phyloP scores from a whole-genome alignment of 2,113 vertebrate species.

The Clarias magur region DNA sequence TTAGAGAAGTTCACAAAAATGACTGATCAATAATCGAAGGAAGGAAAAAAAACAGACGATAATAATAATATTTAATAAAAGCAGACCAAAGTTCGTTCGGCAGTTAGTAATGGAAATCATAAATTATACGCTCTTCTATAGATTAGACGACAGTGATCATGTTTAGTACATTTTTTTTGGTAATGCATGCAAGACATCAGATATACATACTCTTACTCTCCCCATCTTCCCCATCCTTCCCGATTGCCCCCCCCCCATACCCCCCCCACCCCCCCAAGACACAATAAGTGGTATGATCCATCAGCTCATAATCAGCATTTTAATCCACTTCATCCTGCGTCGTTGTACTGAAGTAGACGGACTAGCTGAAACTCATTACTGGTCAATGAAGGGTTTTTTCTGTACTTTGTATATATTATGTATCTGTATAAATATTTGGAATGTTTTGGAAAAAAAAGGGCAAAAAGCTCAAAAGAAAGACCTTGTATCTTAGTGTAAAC shows the following conservation, averaged over 20 bases:
- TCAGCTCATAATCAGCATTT: conserved; percentile 32
- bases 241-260: no score
- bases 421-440: conserved; percentile 65
- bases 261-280: no score
- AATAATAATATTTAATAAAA: no score
- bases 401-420: conserved; percentile 53
- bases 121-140: conserved; percentile 18
- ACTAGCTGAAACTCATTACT: conserved; percentile 34
- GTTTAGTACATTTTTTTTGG: conserved; percentile 7
- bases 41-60: not conserved
- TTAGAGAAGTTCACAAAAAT: not conserved
- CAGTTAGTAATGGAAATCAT: not conserved
- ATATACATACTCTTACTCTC: not conserved
- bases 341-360: conserved; percentile 30
- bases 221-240: no score
- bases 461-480: conserved; percentile 29
- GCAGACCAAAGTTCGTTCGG: conserved; percentile 44
- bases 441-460: conserved; percentile 45
- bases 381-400: conserved; percentile 41
- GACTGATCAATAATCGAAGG: not conserved
- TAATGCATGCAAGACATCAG: conserved; percentile 16
- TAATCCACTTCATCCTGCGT: conserved; percentile 11
- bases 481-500: conserved; percentile 37
- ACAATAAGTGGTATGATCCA: conserved; percentile 16
- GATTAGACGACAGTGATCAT: conserved; percentile 23